These are phyloP conservation scores for Anguilla obscura DNA, from an alignment of 2,797 vertebrate genomes.

Conservation along the genomic window DNA sequence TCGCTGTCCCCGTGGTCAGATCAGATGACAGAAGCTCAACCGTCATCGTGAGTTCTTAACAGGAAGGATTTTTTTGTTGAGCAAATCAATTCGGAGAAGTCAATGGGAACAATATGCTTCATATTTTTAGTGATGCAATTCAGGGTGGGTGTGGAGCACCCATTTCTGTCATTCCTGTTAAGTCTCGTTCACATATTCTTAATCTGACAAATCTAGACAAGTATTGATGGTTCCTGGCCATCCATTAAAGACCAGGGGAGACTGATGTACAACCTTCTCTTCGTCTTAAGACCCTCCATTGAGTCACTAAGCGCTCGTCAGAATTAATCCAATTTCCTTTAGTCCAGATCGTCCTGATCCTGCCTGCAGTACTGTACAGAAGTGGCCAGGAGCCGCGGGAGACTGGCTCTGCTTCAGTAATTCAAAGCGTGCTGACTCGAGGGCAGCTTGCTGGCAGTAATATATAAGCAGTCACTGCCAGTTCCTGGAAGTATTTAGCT, in stretches of 20 bases:
- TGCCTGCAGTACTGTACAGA: slow-evolving; percentile 49
- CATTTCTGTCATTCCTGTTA: not conserved
- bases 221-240: not conserved
- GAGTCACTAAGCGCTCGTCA: slow-evolving; percentile 43
- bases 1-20: not conserved
- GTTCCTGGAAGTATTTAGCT: slow-evolving; percentile 16
- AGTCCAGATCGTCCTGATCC: slow-evolving; percentile 56
- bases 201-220: not conserved
- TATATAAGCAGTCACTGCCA: not conserved
- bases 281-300: slow-evolving; percentile 29
- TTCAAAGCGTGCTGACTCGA: slow-evolving; percentile 33
- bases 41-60: not conserved
- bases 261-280: slow-evolving; percentile 22
- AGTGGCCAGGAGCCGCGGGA: slow-evolving; percentile 12
- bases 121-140: not conserved
- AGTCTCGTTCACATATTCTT: not conserved
- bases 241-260: not conserved
- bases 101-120: not conserved
- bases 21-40: not conserved
- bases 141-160: not conserved
- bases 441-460: slow-evolving; percentile 25
- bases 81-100: not conserved
- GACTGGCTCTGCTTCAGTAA: slow-evolving; percentile 52
- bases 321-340: slow-evolving; percentile 68
- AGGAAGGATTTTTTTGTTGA: not conserved